Evolutionary conservation across 2,888 invertebrate species (phyloP).

Genomic region (Nymphalis urticae): DNA sequence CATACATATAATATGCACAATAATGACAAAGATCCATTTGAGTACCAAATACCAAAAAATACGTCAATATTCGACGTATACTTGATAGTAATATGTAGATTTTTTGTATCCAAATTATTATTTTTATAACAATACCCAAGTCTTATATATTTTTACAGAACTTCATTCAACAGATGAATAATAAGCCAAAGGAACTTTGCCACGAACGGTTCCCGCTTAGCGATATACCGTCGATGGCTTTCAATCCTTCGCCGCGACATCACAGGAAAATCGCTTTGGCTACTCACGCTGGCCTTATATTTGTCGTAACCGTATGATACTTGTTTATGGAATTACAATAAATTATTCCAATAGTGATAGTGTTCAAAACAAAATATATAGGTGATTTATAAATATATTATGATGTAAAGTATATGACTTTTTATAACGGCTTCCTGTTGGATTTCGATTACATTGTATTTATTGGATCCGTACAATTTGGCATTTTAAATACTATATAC

Average conservation of each 20-base stretch:
- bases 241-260: constrained; percentile 53
- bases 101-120: no score
- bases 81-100: no score
- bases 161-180: constrained; percentile 18
- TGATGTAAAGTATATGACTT: neutral
- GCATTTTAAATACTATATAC: no score
- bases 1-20: no score
- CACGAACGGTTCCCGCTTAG: constrained; percentile 68
- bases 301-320: constrained; percentile 53
- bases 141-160: constrained; percentile 17
- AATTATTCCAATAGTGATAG: neutral
- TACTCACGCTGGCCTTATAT: constrained; percentile 63
- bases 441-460: no score
- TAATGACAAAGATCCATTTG: no score
- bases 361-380: constrained; percentile 2
- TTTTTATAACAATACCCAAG: neutral
- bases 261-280: constrained; percentile 62
- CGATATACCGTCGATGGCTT: constrained; percentile 59
- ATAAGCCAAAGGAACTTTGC: constrained; percentile 43
- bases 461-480: no score
- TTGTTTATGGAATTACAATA: neutral
- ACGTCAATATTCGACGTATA: no score
- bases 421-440: neutral
- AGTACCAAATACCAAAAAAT: no score
- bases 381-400: neutral